Conservation (phyloP, 2,888 invertebrate genomes). For the Agonopterix heracliana region DNA sequence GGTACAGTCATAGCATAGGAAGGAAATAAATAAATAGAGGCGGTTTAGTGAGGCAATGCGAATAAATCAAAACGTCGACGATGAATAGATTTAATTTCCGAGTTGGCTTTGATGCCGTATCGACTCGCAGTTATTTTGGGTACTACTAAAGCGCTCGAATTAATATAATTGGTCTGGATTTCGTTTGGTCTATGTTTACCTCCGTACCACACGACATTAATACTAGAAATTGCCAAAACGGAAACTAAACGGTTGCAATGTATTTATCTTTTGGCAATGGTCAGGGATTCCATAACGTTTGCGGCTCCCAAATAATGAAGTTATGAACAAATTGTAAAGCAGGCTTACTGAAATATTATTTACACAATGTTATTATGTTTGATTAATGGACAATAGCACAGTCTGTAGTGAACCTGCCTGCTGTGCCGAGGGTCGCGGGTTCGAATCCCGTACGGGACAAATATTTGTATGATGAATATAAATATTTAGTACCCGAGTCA, state of each 20-base stretch:
- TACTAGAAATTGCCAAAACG: background rate
- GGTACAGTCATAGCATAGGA: background rate
- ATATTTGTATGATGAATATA: too few species aligned
- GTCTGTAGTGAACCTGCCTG: too few species aligned
- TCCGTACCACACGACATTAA: background rate
- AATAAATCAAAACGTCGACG: conserved; percentile 48
- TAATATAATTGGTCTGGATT: conserved; percentile 31
- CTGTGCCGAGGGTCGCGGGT: too few species aligned
- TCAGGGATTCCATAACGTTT: too few species aligned
- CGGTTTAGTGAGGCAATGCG: conserved; percentile 16
- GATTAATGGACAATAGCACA: too few species aligned
- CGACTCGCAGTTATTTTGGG: conserved; percentile 35
- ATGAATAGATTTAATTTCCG: conserved; percentile 56
- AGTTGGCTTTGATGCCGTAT: conserved; percentile 38
- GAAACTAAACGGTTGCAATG: background rate
- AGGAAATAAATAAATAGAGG: conserved; percentile 4
- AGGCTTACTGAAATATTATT: too few species aligned
- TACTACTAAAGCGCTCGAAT: conserved; percentile 39
- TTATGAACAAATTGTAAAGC: too few species aligned
- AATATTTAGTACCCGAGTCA: too few species aligned
- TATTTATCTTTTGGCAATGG: too few species aligned
- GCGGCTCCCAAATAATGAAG: too few species aligned
- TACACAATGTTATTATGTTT: too few species aligned
- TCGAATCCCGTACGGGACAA: too few species aligned
- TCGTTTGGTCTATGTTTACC: background rate